A percentile compares a stretch with the other conserved stretches of the same genome.
Evolutionary conservation across 2,797 vertebrate species (phyloP).

Genomic region (Centropyge bicolor): DNA sequence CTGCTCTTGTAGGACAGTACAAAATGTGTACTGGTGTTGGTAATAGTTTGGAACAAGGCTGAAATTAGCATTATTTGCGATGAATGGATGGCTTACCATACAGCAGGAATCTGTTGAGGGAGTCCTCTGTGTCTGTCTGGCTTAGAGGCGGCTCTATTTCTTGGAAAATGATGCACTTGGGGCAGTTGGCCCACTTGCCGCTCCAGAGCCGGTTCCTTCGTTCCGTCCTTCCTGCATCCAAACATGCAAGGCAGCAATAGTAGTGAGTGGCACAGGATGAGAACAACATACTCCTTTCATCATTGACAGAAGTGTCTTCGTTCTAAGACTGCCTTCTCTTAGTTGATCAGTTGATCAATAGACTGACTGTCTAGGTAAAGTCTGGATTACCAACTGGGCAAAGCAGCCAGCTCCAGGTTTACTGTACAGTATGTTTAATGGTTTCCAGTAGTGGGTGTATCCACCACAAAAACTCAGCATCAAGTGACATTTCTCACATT

Average conservation of each 20-base stretch:
- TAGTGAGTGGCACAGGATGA: neutral
- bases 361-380: neutral
- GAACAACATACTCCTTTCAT: no score
- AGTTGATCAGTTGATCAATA: neutral
- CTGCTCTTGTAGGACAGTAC: neutral
- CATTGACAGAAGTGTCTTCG: neutral
- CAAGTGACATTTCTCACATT: neutral
- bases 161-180: slow-evolving; percentile 68
- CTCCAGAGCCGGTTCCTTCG: slow-evolving; percentile 61
- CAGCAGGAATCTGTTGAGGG: slow-evolving; percentile 64
- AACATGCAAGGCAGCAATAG: neutral
- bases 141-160: slow-evolving; percentile 62
- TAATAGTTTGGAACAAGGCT: neutral
- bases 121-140: slow-evolving; percentile 37
- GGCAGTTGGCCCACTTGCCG: slow-evolving; percentile 61
- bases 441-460: neutral
- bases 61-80: neutral
- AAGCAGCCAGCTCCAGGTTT: neutral
- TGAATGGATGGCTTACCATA: slow-evolving; percentile 55
- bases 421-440: no score
- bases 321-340: neutral
- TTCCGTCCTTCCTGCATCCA: slow-evolving; percentile 33
- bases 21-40: neutral
- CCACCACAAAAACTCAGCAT: neutral
- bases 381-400: neutral